Conservation (phyloP, 1,140 invertebrate genomes). For the Macrobrachium rosenbergii region DNA sequence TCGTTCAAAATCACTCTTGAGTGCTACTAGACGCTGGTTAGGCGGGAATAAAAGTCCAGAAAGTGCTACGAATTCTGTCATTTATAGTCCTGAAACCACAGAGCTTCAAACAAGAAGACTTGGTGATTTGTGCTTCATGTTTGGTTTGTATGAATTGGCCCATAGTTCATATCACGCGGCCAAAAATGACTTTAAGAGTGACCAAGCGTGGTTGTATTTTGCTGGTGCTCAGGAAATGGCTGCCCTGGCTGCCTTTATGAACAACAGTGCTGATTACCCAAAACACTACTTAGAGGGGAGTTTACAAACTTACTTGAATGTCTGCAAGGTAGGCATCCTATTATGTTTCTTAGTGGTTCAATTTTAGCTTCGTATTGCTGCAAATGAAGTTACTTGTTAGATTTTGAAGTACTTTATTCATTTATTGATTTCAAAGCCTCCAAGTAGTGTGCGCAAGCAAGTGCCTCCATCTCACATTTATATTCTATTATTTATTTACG, state of each 20-base stretch:
- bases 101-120: conserved; percentile 93
- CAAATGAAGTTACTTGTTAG: neutral
- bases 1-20: conserved; percentile 81
- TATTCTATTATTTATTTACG: no score
- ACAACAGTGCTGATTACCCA: conserved; percentile 75
- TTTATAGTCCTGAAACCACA: conserved; percentile 87
- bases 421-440: no score
- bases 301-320: conserved; percentile 63
- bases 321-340: conserved; percentile 59
- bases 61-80: conserved; percentile 62
- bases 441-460: no score
- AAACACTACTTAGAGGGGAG: conserved; percentile 63
- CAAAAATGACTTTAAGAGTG: conserved; percentile 95
- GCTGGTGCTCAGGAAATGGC: conserved; percentile 97
- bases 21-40: conserved; percentile 95
- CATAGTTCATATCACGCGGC: conserved; percentile 95
- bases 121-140: conserved; percentile 96
- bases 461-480: no score
- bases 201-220: conserved; percentile 97
- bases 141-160: conserved; percentile 92
- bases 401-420: no score
- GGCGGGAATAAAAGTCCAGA: conserved; percentile 77
- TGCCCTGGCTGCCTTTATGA: conserved; percentile 91
- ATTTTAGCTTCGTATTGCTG: conserved; percentile 11
- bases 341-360: conserved; percentile 10